Conservation (phyloP, 1,140 invertebrate species). For the Drosophila ambigua region DNA sequence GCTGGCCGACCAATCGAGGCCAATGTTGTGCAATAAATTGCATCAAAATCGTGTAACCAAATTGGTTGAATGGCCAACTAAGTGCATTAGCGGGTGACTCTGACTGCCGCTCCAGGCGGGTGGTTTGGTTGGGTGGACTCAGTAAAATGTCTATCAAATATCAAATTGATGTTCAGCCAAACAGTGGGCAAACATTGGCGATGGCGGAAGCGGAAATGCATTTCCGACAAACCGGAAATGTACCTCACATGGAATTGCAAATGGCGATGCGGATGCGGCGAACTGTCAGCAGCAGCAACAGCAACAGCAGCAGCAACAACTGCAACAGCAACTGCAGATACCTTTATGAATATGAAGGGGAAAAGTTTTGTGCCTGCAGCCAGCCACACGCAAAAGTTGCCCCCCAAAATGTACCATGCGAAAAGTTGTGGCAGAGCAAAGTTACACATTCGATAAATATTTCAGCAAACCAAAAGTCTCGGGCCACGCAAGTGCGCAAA, state of each 20-base stretch:
- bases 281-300: background rate
- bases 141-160: constrained; percentile 63
- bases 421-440: constrained; percentile 39
- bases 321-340: background rate
- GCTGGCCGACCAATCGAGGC: constrained; percentile 28
- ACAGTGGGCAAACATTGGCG: constrained; percentile 11
- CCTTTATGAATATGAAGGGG: constrained; percentile 20
- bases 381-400: background rate
- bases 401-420: constrained; percentile 10
- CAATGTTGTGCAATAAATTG: constrained; percentile 62
- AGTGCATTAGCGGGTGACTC: constrained; percentile 58
- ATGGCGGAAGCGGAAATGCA: constrained; percentile 74
- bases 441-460: constrained; percentile 65
- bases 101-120: background rate
- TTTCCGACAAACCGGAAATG: constrained; percentile 77
- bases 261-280: constrained; percentile 32
- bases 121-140: constrained; percentile 22
- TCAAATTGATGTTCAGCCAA: constrained; percentile 63
- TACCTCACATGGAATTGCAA: constrained; percentile 69
- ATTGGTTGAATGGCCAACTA: constrained; percentile 77
- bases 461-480: constrained; percentile 35
- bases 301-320: background rate
- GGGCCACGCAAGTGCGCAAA: background rate
- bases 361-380: no score
- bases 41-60: constrained; percentile 71